Conservation (phyloP, 2,888 invertebrate species). For the Dryococelus australis region DNA sequence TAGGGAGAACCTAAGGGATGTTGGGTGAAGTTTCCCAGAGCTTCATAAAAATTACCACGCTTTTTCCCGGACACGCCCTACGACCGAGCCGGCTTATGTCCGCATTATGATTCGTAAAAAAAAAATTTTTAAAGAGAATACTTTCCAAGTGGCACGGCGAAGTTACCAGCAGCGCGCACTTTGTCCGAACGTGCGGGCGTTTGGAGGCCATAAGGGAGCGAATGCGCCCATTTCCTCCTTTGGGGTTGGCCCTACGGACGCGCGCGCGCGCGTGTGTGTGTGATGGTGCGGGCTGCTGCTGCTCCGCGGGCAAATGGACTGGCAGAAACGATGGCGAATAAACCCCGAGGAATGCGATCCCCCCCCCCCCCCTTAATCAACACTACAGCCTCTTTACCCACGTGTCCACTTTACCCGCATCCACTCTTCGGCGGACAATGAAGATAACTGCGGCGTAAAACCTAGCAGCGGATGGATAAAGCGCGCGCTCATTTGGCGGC, state of each 20-base stretch:
- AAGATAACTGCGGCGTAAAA: too few species aligned
- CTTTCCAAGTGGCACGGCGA: not conserved
- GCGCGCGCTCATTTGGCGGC: too few species aligned
- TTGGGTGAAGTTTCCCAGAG: not conserved
- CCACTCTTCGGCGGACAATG: too few species aligned
- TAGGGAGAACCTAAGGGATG: too few species aligned
- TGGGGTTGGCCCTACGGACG: not conserved
- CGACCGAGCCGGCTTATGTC: not conserved
- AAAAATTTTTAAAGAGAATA: not conserved
- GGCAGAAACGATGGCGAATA: constrained; percentile 9
- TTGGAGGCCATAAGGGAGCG: not conserved
- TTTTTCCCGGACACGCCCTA: not conserved
- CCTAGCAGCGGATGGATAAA: too few species aligned
- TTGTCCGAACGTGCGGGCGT: not conserved
- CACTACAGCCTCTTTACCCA: too few species aligned
- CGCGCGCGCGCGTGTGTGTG: too few species aligned
- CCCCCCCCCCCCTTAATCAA: not conserved
- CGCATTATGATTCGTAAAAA: not conserved
- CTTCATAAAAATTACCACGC: not conserved
- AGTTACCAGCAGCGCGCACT: not conserved
- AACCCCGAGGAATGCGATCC: not conserved
- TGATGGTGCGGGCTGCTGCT: not conserved
- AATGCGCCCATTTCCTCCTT: not conserved
- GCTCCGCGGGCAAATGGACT: not conserved
- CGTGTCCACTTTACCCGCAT: too few species aligned